phyloP scores from a whole-genome alignment of 2,888 invertebrate species.

The Lithodes maja region DNA sequence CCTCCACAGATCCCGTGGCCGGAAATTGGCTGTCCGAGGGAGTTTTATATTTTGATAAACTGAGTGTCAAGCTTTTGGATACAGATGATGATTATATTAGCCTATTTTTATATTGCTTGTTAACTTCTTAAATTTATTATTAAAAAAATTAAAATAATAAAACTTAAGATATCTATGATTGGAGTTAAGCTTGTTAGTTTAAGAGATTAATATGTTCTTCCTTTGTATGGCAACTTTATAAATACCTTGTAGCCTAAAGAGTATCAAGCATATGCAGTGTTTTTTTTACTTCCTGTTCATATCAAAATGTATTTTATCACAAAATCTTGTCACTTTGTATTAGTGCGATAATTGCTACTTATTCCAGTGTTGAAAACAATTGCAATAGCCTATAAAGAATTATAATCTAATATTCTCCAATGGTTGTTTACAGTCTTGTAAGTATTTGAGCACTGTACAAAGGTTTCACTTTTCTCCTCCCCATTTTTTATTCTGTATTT shows the following conservation, averaged over 20 bases:
- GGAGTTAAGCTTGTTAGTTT: background rate
- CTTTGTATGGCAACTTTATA: slow-evolving; percentile 53
- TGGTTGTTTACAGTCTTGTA: too few relatives aligned
- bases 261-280: background rate
- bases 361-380: too few relatives aligned
- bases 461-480: too few relatives aligned
- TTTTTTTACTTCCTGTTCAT: background rate
- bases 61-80: slow-evolving; percentile 15
- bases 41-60: slow-evolving; percentile 23
- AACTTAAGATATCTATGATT: background rate
- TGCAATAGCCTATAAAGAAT: too few relatives aligned
- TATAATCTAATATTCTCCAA: too few relatives aligned
- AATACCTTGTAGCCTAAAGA: slow-evolving; percentile 23
- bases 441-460: too few relatives aligned
- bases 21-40: background rate
- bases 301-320: too few relatives aligned
- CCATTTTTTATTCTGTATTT: too few relatives aligned
- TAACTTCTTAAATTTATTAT: slow-evolving; percentile 43
- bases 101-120: slow-evolving; percentile 64
- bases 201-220: slow-evolving; percentile 19
- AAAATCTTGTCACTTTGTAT: background rate
- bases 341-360: too few relatives aligned
- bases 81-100: slow-evolving; percentile 36
- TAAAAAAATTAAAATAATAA: slow-evolving; percentile 11
- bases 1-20: too few relatives aligned